Conservation (phyloP, 35 echinoderm and acorn worm species). For the Hemicentrotus pulcherrimus region DNA sequence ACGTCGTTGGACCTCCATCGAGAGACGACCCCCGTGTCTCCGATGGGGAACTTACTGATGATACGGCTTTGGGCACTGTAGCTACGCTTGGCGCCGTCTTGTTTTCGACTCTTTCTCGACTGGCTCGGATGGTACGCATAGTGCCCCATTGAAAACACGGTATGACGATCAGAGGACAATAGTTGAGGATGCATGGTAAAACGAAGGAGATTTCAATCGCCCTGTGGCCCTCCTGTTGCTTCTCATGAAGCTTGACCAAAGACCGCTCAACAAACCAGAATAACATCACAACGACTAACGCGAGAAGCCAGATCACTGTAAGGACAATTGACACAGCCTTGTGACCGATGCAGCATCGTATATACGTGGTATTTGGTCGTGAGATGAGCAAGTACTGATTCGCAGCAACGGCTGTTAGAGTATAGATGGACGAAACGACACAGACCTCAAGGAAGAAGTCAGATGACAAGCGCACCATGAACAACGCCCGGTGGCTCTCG, state of each 20-base stretch:
- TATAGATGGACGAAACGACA: slow-evolving; percentile 18
- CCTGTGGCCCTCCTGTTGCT: neutral
- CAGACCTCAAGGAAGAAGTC: neutral
- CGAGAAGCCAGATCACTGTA: neutral
- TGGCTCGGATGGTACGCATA: slow-evolving; percentile 5
- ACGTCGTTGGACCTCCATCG: too few relatives aligned
- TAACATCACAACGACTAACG: neutral
- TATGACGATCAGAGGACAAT: slow-evolving; percentile 3
- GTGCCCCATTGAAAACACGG: slow-evolving; percentile 21
- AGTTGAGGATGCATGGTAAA: neutral
- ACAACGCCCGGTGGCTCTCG: neutral
- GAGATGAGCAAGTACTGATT: slow-evolving; percentile 39
- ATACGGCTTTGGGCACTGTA: neutral
- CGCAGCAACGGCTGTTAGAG: slow-evolving; percentile 9
- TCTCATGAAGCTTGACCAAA: neutral
- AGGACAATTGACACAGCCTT: neutral
- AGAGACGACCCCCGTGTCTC: neutral
- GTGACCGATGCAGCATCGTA: neutral
- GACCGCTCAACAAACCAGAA: neutral
- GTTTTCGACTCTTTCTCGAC: neutral
- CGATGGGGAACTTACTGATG: neutral
- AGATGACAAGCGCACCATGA: neutral
- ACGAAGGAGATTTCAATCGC: neutral
- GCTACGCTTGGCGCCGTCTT: neutral
- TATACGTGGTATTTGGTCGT: neutral